Evolutionary conservation across 2,888 invertebrate species (phyloP).

Genomic region (Colletes collaris): DNA sequence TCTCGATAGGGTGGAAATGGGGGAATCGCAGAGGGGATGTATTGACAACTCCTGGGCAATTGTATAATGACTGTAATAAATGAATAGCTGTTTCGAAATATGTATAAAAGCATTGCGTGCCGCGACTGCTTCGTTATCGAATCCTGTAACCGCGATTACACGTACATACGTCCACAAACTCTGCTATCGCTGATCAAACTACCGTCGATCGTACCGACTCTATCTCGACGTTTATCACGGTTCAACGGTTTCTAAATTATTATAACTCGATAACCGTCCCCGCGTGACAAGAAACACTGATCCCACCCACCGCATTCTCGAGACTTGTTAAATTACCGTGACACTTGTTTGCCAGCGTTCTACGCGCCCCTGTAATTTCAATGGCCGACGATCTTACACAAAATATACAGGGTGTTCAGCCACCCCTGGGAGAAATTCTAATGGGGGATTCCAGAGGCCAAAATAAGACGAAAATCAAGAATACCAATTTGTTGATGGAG

Average conservation of each 20-base stretch:
- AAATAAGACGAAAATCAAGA: no score
- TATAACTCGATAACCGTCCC: neutral
- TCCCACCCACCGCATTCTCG: neutral
- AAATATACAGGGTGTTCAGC: neutral
- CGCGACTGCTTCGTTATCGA: neutral
- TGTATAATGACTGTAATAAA: no score
- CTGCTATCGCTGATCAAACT: conserved; percentile 9
- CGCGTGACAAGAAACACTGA: neutral
- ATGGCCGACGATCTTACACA: neutral
- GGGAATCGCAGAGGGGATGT: no score
- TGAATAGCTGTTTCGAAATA: no score
- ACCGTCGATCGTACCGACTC: neutral
- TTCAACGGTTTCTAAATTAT: neutral
- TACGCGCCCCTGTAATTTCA: conserved; percentile 3
- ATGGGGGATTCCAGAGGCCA: no score
- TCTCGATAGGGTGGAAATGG: no score
- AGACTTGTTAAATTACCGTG: neutral
- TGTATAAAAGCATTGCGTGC: conserved; percentile 9
- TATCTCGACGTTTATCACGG: neutral
- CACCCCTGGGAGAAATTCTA: no score
- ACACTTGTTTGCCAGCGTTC: neutral
- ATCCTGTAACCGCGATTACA: conserved; percentile 1
- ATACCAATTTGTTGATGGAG: no score
- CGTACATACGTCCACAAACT: neutral
- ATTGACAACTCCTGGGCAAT: no score